Base-by-base conservation (phyloP, 2,888 invertebrate genomes). In the Nesidiocoris tenuis region DNA sequence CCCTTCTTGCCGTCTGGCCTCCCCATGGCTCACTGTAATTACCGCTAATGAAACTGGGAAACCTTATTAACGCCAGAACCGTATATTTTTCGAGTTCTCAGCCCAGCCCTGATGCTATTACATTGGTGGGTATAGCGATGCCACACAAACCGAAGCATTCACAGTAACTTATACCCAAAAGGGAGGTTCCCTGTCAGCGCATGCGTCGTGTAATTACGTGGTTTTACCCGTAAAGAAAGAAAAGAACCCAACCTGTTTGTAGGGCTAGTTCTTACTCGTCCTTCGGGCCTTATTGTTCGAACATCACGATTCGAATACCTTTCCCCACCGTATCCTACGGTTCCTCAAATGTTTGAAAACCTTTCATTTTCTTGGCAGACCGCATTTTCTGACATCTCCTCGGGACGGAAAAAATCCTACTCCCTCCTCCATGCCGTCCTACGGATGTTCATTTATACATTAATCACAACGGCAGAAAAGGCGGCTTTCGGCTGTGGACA, bases 121-220 rank as follows among this genome's bases (percentile, higher is more conserved):
- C 39, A 39, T 39, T 39, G 39, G 39, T n/a, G n/a, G n/a, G n/a
- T 39, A 39, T 39, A 39, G 39, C 39, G 39, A 39, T 39, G 39
- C 39, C 39, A 39, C 39, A 39, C 39, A 39, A 39, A 39, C 39
- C 39, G 39, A 39, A 39, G n/a, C 39, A 39, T 39, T 39, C 39
- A 39, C 39, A 39, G 39, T 39, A 3, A 12, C 39, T 39, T 12
- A 39, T 7, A 39, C 39, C 39, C 39, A 39, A 39, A 39, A 39
- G 67, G 71, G 22, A 39, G 25, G 54, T 16, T 18, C 71, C 71
- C 61, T 71, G 71, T 71, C 71, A 61, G 61, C 71, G 71, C 61
- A 71, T 71, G 25, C 17, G 71, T 56, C 71, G 61, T 61, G 56
- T 71, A 71, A 71, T 71, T 71, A 71, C 71, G 71, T 71, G 71